These are phyloP conservation scores for Enhydra lutris DNA, from an alignment of 2,113 vertebrate genomes.

Conservation along the genomic window DNA sequence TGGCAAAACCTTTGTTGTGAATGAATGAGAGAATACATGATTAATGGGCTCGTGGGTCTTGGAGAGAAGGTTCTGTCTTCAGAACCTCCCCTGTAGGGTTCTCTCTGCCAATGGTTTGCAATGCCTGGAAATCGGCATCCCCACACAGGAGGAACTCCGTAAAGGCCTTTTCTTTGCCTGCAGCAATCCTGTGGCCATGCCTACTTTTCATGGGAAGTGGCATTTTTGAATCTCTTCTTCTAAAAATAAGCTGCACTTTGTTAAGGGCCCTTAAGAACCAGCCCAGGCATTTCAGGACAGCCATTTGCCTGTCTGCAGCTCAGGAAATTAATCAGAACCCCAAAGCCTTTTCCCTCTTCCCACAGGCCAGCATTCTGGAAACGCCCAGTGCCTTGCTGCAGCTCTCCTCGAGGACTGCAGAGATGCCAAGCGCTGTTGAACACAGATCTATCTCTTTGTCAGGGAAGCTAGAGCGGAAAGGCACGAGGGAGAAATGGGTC, in stretches of 20 bases:
- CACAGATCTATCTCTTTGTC: slow-evolving; percentile 27
- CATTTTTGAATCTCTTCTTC: slow-evolving; percentile 51
- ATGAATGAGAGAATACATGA: not conserved
- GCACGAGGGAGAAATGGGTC: slow-evolving; percentile 32
- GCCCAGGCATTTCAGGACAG: slow-evolving; percentile 63
- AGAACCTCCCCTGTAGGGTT: not conserved
- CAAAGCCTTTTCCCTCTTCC: slow-evolving; percentile 50
- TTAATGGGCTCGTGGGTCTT: not conserved
- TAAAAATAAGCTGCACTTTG: slow-evolving; percentile 69
- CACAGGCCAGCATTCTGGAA: slow-evolving; percentile 40
- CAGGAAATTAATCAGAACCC: slow-evolving; percentile 72
- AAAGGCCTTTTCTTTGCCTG: not conserved
- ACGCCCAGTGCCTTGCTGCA: slow-evolving; percentile 26
- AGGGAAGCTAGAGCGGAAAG: slow-evolving; percentile 3
- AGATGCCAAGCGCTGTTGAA: slow-evolving; percentile 47
- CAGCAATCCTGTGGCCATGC: slow-evolving; percentile 20
- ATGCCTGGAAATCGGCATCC: not conserved
- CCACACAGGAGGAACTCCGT: not conserved
- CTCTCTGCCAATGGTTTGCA: not conserved
- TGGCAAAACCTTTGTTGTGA: not conserved
- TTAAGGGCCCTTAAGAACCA: slow-evolving; percentile 42
- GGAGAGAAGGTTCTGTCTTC: not conserved
- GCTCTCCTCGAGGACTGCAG: slow-evolving; percentile 23
- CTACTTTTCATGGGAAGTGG: slow-evolving; percentile 48
- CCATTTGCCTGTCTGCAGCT: slow-evolving; percentile 43